Evolutionary conservation across 1,140 invertebrate species (phyloP).

Genomic region (Bombus balteatus): DNA sequence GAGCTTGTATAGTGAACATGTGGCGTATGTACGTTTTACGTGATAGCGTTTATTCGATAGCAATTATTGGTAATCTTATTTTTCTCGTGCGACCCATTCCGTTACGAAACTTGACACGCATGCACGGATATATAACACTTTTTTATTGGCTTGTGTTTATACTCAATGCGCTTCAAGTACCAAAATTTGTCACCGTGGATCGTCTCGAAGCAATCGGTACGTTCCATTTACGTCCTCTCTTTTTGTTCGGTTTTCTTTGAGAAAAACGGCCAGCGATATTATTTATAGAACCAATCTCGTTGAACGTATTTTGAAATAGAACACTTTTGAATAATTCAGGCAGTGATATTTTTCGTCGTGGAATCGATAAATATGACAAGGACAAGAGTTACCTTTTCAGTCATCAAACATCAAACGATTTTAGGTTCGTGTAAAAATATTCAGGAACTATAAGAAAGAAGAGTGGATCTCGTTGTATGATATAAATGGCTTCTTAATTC

Average conservation of each 20-base stretch:
- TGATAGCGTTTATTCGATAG: background rate
- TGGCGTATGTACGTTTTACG: background rate
- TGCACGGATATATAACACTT: slow-evolving; percentile 56
- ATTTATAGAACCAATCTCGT: background rate
- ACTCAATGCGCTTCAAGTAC: slow-evolving; percentile 65
- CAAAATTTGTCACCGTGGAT: slow-evolving; percentile 50
- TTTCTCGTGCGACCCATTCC: slow-evolving; percentile 51
- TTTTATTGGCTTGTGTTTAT: slow-evolving; percentile 59
- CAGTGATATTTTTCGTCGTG: slow-evolving; percentile 10
- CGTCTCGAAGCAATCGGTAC: slow-evolving; percentile 54
- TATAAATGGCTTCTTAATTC: slow-evolving; percentile 32
- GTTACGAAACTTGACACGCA: slow-evolving; percentile 45
- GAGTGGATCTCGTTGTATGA: slow-evolving; percentile 20
- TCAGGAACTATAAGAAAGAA: slow-evolving; percentile 26
- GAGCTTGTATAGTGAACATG: too few species aligned
- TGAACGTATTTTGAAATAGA: background rate
- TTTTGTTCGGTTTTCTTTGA: too few species aligned
- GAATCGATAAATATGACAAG: background rate
- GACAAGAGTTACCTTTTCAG: background rate
- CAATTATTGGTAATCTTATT: background rate
- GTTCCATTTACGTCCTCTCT: background rate
- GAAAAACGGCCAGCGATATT: background rate
- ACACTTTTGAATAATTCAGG: slow-evolving; percentile 7
- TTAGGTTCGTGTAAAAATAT: background rate
- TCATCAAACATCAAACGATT: background rate